Conservation (phyloP, 2,113 vertebrate genomes). For the Clarias gariepinus region DNA sequence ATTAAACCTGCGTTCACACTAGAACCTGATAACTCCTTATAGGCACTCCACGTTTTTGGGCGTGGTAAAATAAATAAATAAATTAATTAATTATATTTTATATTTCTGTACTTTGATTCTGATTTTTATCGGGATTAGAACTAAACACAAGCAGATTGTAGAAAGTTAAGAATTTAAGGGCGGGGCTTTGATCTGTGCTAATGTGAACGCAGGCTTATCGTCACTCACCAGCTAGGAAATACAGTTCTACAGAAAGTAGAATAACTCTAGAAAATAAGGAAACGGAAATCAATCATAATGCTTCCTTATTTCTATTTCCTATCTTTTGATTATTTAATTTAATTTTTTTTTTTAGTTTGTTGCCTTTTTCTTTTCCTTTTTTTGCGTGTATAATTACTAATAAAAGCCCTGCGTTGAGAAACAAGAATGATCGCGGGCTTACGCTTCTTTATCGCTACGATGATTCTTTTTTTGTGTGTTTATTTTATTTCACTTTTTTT, state of each 20-base stretch:
- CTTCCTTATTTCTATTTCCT: slow-evolving; percentile 11
- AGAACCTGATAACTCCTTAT: neutral
- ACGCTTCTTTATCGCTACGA: slow-evolving; percentile 30
- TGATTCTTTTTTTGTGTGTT: neutral
- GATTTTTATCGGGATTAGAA: neutral
- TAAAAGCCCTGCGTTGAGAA: slow-evolving; percentile 50
- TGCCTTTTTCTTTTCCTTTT: neutral
- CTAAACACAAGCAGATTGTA: neutral
- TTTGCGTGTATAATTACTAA: slow-evolving; percentile 42
- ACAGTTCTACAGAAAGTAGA: slow-evolving; percentile 8
- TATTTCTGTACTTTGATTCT: neutral
- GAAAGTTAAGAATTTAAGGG: neutral
- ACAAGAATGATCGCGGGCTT: slow-evolving; percentile 26
- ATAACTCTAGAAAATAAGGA: neutral
- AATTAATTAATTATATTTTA: too few relatives aligned
- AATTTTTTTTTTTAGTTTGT: neutral
- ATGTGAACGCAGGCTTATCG: slow-evolving; percentile 2
- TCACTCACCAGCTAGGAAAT: neutral
- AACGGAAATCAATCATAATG: neutral
- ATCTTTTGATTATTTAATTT: slow-evolving; percentile 14
- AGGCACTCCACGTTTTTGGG: neutral
- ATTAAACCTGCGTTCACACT: slow-evolving; percentile 17
- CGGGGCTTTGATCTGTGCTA: neutral
- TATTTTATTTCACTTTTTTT: neutral
- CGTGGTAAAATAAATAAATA: neutral